These are phyloP conservation scores for Euwallacea similis DNA, from an alignment of 1,140 invertebrate genomes.

Conservation along the genomic window DNA sequence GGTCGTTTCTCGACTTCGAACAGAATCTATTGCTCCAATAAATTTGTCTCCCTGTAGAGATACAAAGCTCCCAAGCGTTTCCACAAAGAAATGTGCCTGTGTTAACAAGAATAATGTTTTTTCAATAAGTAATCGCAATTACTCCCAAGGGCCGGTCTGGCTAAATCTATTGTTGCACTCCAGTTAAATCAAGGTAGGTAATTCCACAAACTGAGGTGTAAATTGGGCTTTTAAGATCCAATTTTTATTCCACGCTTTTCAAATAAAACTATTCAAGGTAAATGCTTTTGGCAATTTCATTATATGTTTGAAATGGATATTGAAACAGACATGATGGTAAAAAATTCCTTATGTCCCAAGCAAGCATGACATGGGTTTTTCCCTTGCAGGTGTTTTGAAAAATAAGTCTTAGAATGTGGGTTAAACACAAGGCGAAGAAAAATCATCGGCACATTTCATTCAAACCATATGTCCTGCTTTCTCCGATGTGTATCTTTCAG, in stretches of 20 bases:
- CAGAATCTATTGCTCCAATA: constrained; percentile 3
- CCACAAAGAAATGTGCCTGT: constrained; percentile 6
- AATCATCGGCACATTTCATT: neutral
- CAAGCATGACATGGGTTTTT: neutral
- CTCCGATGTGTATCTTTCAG: neutral
- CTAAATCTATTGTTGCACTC: neutral
- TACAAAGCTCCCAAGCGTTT: constrained; percentile 1
- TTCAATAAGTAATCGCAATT: constrained; percentile 6
- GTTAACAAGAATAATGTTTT: constrained; percentile 4
- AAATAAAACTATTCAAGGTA: neutral
- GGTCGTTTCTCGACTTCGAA: neutral
- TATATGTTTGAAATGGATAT: too few species aligned
- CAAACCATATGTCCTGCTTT: neutral
- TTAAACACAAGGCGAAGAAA: neutral
- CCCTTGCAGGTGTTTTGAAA: neutral
- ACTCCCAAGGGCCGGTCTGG: neutral
- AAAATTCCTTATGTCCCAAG: too few species aligned
- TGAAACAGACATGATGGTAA: too few species aligned
- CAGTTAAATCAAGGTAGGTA: neutral
- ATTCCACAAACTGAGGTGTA: neutral
- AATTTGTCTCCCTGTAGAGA: constrained; percentile 5
- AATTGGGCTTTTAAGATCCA: neutral
- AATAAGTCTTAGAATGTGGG: neutral
- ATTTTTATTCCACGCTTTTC: neutral
- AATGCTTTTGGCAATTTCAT: too few species aligned